These are phyloP conservation scores for Rhipidura dahli DNA, from an alignment of 2,113 vertebrate species.

Conservation along the genomic window DNA sequence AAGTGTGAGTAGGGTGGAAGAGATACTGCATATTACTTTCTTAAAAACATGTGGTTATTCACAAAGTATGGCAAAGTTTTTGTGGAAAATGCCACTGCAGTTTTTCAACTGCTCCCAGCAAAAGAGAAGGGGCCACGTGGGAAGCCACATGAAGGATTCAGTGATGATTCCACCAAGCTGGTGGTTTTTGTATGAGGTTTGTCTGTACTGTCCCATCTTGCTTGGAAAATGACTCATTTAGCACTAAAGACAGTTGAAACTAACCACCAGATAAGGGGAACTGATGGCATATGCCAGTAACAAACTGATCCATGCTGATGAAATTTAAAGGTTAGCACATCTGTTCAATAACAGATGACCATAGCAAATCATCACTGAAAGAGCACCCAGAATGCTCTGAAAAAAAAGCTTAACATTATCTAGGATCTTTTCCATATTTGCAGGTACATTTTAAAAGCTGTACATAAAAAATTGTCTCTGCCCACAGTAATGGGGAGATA, in stretches of 20 bases:
- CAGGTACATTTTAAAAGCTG: neutral
- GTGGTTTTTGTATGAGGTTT: neutral
- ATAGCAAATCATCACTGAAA: neutral
- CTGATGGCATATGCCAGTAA: neutral
- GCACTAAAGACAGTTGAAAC: neutral
- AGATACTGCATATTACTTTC: neutral
- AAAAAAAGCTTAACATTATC: neutral
- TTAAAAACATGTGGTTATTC: neutral
- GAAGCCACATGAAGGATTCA: neutral
- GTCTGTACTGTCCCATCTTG: neutral
- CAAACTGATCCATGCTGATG: neutral
- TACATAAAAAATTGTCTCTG: neutral
- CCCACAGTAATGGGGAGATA: neutral
- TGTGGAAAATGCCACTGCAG: neutral
- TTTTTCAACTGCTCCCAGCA: neutral
- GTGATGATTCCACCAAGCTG: neutral
- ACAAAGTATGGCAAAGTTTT: neutral
- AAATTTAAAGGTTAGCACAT: neutral
- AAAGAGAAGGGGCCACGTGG: neutral
- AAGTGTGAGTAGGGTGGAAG: neutral
- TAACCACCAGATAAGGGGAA: neutral
- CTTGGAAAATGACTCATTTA: neutral
- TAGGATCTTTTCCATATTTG: neutral
- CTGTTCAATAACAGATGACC: neutral
- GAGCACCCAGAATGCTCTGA: neutral